Evolutionary conservation across 2,113 vertebrate genomes (phyloP).

Genomic region (Entelurus aequoreus): DNA sequence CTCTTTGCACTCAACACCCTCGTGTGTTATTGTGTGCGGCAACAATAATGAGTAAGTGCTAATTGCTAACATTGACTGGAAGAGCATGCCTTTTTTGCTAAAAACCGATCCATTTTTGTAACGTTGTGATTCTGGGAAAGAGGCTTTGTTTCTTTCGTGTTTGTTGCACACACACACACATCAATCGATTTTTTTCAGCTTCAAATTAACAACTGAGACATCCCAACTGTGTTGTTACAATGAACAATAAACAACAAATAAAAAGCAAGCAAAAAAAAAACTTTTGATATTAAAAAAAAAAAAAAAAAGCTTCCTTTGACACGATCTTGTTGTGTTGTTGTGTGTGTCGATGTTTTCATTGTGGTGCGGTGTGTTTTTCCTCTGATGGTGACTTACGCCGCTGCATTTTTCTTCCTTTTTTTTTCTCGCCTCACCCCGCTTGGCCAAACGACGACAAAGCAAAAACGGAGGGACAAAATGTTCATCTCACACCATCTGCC

Average conservation of each 20-base stretch:
- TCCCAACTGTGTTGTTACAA: constrained; percentile 67
- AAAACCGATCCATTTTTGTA: constrained; percentile 72
- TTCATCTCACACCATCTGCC: constrained; percentile 95
- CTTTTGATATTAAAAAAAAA: constrained; percentile 56
- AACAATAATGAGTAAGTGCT: constrained; percentile 51
- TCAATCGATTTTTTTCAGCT: constrained; percentile 69
- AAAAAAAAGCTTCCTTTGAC: constrained; percentile 51
- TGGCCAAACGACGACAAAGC: constrained; percentile 73
- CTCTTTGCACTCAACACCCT: constrained; percentile 69
- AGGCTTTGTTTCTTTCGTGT: constrained; percentile 76
- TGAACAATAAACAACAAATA: constrained; percentile 64
- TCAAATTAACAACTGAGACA: constrained; percentile 54
- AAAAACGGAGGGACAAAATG: constrained; percentile 81
- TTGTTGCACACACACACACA: constrained; percentile 61
- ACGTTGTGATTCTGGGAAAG: constrained; percentile 61
- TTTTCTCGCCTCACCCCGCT: constrained; percentile 86
- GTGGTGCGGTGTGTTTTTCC: constrained; percentile 47
- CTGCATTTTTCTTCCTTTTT: constrained; percentile 75
- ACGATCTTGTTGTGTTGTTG: constrained; percentile 61
- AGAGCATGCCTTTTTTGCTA: constrained; percentile 70
- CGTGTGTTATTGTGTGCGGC: constrained; percentile 54
- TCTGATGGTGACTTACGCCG: constrained; percentile 69
- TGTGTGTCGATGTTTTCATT: constrained; percentile 33
- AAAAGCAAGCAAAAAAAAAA: constrained; percentile 16
- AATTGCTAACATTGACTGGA: constrained; percentile 41